phyloP scores from a whole-genome alignment of 2,113 vertebrate species.

The Crypturellus undulatus region DNA sequence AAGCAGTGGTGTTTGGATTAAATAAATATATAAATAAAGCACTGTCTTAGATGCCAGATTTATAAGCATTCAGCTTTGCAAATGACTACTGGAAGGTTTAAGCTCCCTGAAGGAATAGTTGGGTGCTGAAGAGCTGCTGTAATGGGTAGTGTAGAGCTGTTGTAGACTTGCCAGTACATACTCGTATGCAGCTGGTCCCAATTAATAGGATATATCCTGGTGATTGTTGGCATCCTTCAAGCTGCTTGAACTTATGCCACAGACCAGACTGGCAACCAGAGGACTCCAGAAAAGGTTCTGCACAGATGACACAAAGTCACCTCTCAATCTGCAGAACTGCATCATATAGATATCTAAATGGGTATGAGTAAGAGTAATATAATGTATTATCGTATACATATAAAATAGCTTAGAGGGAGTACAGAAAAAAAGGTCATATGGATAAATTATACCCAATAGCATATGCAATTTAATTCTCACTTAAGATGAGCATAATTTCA shows the following conservation, averaged over 20 bases:
- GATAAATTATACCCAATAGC: not conserved
- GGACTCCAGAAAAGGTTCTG: not conserved
- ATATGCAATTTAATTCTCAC: not conserved
- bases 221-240: not conserved
- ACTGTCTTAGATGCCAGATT: not conserved
- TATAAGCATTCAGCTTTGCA: not conserved
- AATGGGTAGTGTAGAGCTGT: not conserved
- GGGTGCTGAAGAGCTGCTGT: not conserved
- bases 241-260: not conserved
- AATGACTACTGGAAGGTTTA: not conserved
- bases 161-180: not conserved
- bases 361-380: not conserved
- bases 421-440: not conserved
- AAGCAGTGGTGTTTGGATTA: not conserved
- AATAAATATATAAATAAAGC: not conserved
- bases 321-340: not conserved
- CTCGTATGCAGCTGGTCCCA: not conserved
- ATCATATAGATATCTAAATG: not conserved
- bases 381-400: not conserved
- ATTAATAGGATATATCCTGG: not conserved
- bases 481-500: not conserved
- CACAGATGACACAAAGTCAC: not conserved
- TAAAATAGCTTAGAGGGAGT: not conserved
- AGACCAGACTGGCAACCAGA: not conserved
- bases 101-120: not conserved